Evolutionary conservation across 2,888 invertebrate genomes (phyloP), one percentile per base, ranked within the genome.

Genomic region (Ecliptopera silaceata): DNA sequence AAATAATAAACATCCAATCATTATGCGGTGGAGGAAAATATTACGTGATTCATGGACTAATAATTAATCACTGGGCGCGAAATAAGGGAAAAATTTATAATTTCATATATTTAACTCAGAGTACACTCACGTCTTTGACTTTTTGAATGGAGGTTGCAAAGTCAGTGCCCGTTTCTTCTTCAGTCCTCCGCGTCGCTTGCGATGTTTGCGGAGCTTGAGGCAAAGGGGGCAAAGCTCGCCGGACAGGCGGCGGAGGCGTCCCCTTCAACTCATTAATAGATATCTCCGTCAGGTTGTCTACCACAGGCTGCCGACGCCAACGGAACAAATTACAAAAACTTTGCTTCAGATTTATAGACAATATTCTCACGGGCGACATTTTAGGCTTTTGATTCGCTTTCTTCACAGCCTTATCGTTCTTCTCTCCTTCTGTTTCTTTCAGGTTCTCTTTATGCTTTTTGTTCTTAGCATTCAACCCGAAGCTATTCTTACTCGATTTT

Each of bases 61-160:
- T n/a, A n/a, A 6, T 6, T 26, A 8, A 26, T 26, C 26, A 26
- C 26, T 26, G 26, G 26, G 4, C 0, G 1, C 6, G 6, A 26
- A 26, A 26, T 8, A 26, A 26, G 20, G 2, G 20, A 20, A 11
- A 12, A n/a, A n/a, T 32, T 34, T 15, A 15, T 36, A 36, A 6
- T 39, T 29, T 31, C 17, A 8, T n/a, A n/a, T n/a, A n/a, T n/a
- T n/a, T 2, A 20, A 20, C 3, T 20, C 11, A 10, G 38, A 34
- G n/a, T 31, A 29, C 13, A 93, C 96, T 93, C 92, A 97, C 97
- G 91, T 97, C 97, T 93, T 97, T 97, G 50, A 98, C 97, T 93
- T 96, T 96, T 82, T 97, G 96, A 75, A 98, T 97, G 70, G 97
- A 97, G 22, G 96, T 95, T 36, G 97, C 96, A 84, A 97, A 97